Evolutionary conservation across 2,113 vertebrate species (phyloP).

Genomic region (Malurus elegans): DNA sequence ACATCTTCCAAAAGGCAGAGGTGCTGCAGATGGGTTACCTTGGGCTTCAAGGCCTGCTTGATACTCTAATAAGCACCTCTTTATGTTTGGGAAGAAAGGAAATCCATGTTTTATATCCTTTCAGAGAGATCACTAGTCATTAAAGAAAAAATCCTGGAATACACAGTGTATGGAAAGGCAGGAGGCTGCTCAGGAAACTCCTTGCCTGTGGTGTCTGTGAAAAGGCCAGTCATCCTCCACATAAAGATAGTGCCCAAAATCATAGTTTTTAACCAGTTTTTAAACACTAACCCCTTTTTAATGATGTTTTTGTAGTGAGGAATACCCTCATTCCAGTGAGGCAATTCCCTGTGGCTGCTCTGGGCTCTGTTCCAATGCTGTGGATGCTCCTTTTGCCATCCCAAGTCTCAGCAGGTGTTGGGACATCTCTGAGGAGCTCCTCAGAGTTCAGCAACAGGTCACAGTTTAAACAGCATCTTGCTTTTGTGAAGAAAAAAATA

Average conservation of each 20-base stretch:
- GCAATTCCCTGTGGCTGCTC: not conserved
- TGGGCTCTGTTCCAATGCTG: not conserved
- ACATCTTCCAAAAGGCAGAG: not conserved
- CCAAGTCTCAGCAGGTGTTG: not conserved
- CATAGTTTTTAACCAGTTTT: not conserved
- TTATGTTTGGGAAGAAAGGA: slow-evolving; percentile 23
- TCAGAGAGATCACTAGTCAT: not conserved
- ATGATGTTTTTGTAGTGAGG: not conserved
- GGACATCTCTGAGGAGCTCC: not conserved
- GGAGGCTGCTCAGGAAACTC: not conserved
- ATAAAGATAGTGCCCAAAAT: not conserved
- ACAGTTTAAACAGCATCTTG: not conserved
- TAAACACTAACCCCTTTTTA: not conserved
- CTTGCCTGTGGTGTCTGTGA: not conserved
- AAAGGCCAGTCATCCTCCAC: not conserved
- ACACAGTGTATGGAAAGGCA: not conserved
- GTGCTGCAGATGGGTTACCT: slow-evolving; percentile 13
- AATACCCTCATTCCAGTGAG: not conserved
- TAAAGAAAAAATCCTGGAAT: not conserved
- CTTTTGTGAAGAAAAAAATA: not conserved
- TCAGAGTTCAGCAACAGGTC: not conserved
- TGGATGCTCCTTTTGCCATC: not conserved
- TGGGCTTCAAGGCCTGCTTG: slow-evolving; percentile 8
- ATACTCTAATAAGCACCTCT: not conserved
- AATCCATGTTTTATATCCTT: not conserved